Percentiles rank a stretch among this genome's conserved stretches.
phyloP scores from a whole-genome alignment of 2,888 invertebrate species.

The Drosophila setosimentum region DNA sequence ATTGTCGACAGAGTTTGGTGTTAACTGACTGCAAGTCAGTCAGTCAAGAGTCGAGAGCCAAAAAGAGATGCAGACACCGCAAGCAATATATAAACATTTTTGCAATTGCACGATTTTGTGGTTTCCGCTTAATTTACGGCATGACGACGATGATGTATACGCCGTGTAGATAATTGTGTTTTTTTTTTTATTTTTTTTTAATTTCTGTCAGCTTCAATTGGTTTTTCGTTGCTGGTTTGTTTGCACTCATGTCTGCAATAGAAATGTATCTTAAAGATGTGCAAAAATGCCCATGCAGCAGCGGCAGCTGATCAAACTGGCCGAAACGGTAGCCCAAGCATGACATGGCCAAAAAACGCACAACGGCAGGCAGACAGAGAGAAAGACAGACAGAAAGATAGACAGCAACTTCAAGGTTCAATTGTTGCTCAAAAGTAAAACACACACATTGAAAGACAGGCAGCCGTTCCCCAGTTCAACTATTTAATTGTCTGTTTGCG shows the following conservation, averaged over 20 bases:
- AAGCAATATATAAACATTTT: slow-evolving; percentile 40
- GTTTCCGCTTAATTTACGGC: slow-evolving; percentile 63
- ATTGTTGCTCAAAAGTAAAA: slow-evolving; percentile 61
- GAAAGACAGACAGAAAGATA: not conserved
- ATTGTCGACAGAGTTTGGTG: slow-evolving; percentile 66
- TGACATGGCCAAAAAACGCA: slow-evolving; percentile 54
- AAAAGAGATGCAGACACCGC: slow-evolving; percentile 28
- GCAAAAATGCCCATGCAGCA: slow-evolving; percentile 15
- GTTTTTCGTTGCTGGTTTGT: slow-evolving; percentile 22
- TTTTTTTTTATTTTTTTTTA: slow-evolving; percentile 43
- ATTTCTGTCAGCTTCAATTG: slow-evolving; percentile 2
- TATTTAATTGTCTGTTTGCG: slow-evolving; percentile 3
- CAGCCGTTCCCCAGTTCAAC: not conserved
- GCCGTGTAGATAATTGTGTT: slow-evolving; percentile 66
- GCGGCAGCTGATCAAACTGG: slow-evolving; percentile 49
- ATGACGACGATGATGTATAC: slow-evolving; percentile 42
- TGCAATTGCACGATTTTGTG: slow-evolving; percentile 64
- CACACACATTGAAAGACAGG: slow-evolving; percentile 22
- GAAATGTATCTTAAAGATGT: slow-evolving; percentile 51
- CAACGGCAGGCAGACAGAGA: not conserved
- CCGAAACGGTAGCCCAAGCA: slow-evolving; percentile 55
- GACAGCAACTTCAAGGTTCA: slow-evolving; percentile 67
- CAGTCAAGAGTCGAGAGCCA: not conserved
- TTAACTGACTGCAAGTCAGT: slow-evolving; percentile 23
- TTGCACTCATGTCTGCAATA: slow-evolving; percentile 6